Conservation (phyloP, 2,797 vertebrate genomes). For the Craterocephalus amniculus region DNA sequence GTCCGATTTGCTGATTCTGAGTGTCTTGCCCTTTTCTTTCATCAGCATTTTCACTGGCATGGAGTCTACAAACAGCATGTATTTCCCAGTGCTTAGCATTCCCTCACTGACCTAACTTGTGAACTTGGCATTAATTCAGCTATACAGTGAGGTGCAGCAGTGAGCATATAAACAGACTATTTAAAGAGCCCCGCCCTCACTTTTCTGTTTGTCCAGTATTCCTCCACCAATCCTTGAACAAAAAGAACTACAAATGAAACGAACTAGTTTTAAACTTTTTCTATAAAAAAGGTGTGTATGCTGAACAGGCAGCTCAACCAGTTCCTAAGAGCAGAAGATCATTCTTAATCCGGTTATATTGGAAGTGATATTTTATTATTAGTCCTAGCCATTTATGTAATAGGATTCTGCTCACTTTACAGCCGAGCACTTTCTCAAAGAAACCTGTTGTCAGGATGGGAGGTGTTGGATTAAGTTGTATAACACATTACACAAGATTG, state of each 20-base stretch:
- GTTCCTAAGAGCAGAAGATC: constrained; percentile 73
- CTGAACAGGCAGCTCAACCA: constrained; percentile 67
- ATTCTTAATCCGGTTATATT: constrained; percentile 77
- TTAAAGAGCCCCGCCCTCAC: constrained; percentile 46
- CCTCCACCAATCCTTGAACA: constrained; percentile 43
- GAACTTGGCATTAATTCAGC: constrained; percentile 53
- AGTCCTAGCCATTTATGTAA: constrained; percentile 80
- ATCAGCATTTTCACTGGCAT: constrained; percentile 45
- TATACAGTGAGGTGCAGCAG: constrained; percentile 54
- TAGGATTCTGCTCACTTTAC: constrained; percentile 72
- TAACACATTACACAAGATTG: constrained; percentile 68
- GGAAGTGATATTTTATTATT: constrained; percentile 81
- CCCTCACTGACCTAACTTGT: constrained; percentile 30
- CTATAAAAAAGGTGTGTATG: constrained; percentile 59
- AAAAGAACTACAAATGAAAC: constrained; percentile 51
- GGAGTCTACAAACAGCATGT: constrained; percentile 35
- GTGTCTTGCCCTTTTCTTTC: constrained; percentile 32
- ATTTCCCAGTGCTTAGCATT: constrained; percentile 47
- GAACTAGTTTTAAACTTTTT: constrained; percentile 67
- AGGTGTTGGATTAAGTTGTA: constrained; percentile 68
- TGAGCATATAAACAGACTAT: constrained; percentile 61
- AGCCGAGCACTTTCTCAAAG: constrained; percentile 63
- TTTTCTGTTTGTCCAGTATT: constrained; percentile 43
- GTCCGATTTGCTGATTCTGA: constrained; percentile 35
- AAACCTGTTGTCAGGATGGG: constrained; percentile 63